Evolutionary conservation across 64 coral and sea anemone genomes (phyloP), one percentile per base, ranked within the genome.

Genomic region (Montipora capricornis): DNA sequence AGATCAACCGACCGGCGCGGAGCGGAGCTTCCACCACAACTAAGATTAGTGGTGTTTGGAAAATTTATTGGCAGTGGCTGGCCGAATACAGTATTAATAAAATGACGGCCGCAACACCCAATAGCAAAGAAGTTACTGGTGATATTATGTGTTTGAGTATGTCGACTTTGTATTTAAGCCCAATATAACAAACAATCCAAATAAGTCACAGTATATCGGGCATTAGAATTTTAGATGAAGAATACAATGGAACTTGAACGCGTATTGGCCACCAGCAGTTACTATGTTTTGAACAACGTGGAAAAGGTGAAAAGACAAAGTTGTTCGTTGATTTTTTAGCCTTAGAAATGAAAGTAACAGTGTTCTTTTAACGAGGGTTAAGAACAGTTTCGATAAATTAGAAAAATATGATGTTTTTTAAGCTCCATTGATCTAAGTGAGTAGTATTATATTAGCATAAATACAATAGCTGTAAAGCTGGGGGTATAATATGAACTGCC

Each of bases 11-110:
- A 37, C 46, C 68, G 64, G 68, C 66, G 82, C 45, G n/a, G n/a
- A 47, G 68, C 5, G n/a, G n/a, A 47, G 68, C 5, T 24, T 86
- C 37, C 22, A 71, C 46, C 62, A 48, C 60, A 86, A 69, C 45
- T 50, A 12, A 49, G 61, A 62, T 84, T 62, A 84, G 14, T 17
- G 29, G 66, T 29, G 14, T 59, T 73, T 71, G 8, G 62, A 71
- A 73, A 84, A 49, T 86, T 78, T 78, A 78, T 78, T 86, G 37
- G 64, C 64, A 44, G 82, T 45, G 47, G 82, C 44, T 86, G 20
- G 68, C 82, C 68, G 82, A 86, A 86, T 86, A 86, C 82, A 70
- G 82, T 71, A 86, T 86, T 20, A 71, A n/a, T 67, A 73, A 57
- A 86, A n/a, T 86, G 44, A 51, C 37, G 14, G 82, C 19, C 9